A percentile compares a stretch with the other conserved stretches of the same genome.
Evolutionary conservation across 2,113 vertebrate genomes (phyloP).

Genomic region (Psammodynastes pulverulentus): DNA sequence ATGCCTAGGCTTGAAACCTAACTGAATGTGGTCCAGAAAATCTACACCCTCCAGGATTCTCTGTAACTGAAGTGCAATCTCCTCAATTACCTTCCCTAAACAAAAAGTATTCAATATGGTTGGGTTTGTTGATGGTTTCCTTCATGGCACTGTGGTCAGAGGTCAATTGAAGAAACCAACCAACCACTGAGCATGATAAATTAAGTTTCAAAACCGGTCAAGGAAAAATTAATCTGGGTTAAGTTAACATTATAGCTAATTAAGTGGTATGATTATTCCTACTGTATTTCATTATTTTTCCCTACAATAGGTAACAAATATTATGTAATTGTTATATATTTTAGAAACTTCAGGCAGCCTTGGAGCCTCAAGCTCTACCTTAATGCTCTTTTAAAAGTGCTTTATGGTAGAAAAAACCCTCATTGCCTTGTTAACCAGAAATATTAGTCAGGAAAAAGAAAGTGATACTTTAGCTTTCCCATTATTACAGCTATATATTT

Average conservation of each 20-base stretch:
- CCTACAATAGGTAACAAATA: not conserved
- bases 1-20: not conserved
- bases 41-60: not conserved
- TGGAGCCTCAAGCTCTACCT: not conserved
- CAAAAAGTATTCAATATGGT: not conserved
- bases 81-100: not conserved
- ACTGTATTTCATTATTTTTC: not conserved
- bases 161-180: not conserved
- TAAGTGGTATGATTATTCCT: not conserved
- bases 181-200: not conserved
- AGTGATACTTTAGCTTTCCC: too few species aligned
- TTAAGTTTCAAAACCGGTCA: not conserved
- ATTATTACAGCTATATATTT: not conserved
- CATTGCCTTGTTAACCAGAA: not conserved
- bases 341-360: not conserved
- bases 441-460: not conserved
- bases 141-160: not conserved
- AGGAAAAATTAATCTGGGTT: not conserved
- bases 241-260: not conserved
- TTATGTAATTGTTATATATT: not conserved
- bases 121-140: not conserved
- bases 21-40: not conserved
- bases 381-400: not conserved
- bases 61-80: not conserved
- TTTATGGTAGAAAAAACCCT: not conserved